These are phyloP conservation scores for Suncus etruscus DNA, from an alignment of 2,113 vertebrate species.

Conservation along the genomic window DNA sequence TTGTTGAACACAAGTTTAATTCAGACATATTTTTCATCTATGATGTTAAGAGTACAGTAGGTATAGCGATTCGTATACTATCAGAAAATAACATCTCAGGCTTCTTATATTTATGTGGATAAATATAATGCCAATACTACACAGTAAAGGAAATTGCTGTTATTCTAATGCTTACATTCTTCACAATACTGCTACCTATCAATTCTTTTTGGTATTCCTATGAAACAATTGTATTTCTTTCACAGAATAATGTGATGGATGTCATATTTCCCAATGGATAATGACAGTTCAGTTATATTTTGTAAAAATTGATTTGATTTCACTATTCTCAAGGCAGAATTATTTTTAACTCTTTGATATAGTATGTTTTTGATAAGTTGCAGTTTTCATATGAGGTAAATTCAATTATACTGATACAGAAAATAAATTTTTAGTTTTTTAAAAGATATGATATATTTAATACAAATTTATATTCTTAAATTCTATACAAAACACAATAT, in stretches of 20 bases:
- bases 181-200: not conserved
- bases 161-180: conserved; percentile 1
- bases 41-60: not conserved
- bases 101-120: conserved; percentile 8
- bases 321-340: not conserved
- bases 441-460: not conserved
- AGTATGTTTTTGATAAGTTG: not conserved
- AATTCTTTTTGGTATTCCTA: conserved; percentile 29
- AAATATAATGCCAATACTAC: conserved; percentile 12
- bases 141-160: not conserved
- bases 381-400: not conserved
- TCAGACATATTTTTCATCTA: not conserved
- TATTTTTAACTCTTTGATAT: conserved; percentile 21
- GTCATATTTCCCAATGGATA: not conserved
- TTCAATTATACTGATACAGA: not conserved
- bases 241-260: not conserved
- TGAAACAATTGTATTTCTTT: conserved; percentile 40
- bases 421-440: not conserved
- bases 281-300: conserved; percentile 27
- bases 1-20: too few relatives aligned
- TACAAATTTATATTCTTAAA: not conserved
- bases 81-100: conserved; percentile 3
- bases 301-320: conserved; percentile 16
- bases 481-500: not conserved
- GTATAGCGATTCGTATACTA: not conserved